These are phyloP conservation scores for Sigmodon hispidus DNA, from an alignment of 2,113 vertebrate genomes.

Conservation along the genomic window DNA sequence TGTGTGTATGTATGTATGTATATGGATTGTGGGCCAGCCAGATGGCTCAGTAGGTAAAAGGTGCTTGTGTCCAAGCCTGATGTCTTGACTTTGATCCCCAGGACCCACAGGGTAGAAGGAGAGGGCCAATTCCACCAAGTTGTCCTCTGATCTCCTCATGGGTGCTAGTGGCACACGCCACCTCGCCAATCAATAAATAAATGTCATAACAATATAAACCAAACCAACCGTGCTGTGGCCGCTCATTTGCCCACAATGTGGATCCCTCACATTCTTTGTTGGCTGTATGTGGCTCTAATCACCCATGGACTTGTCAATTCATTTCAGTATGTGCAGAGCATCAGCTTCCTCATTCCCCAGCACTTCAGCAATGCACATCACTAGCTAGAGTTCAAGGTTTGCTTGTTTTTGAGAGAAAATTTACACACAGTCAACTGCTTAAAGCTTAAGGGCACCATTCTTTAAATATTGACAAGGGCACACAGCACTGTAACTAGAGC, in stretches of 20 bases:
- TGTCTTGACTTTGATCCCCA: neutral
- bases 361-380: neutral
- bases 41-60: neutral
- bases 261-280: neutral
- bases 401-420: constrained; percentile 44
- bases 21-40: too few species aligned
- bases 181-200: neutral
- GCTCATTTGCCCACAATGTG: neutral
- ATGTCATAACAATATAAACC: neutral
- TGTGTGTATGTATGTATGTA: neutral
- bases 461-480: neutral
- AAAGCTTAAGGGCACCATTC: neutral
- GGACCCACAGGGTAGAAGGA: neutral
- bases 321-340: too few species aligned
- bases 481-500: neutral
- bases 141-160: neutral
- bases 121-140: neutral
- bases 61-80: neutral
- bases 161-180: neutral
- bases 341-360: neutral
- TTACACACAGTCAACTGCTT: constrained; percentile 2
- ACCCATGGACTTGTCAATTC: too few species aligned
- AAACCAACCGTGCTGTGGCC: neutral
- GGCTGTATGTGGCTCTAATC: too few species aligned
- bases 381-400: neutral